phyloP scores from a whole-genome alignment of 2,888 invertebrate species.

The Lasioglossum zephyrum region DNA sequence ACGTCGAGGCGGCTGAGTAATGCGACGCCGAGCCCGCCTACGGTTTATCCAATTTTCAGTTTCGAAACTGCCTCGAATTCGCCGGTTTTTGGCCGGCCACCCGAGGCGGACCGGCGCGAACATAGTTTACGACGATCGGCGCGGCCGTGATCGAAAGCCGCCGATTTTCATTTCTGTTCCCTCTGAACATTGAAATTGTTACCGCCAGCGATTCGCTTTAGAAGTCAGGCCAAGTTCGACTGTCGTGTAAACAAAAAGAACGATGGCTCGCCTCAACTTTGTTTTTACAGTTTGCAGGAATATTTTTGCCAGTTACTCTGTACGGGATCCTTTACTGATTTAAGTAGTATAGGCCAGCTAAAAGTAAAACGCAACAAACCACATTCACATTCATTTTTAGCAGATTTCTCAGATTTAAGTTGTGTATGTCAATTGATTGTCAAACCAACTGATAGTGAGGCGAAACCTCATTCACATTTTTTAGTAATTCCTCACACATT shows the following conservation, averaged over 20 bases:
- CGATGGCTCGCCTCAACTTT: too few relatives aligned
- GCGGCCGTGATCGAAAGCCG: not conserved
- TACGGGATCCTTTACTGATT: not conserved
- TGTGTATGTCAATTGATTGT: too few relatives aligned
- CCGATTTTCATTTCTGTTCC: constrained; percentile 9
- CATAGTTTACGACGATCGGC: not conserved
- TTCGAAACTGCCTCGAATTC: constrained; percentile 20
- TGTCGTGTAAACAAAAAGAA: not conserved
- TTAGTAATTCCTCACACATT: too few relatives aligned
- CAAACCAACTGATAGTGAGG: too few relatives aligned
- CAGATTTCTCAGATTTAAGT: too few relatives aligned
- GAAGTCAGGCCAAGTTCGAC: not conserved
- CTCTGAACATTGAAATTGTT: not conserved
- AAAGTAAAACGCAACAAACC: not conserved
- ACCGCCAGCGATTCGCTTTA: not conserved
- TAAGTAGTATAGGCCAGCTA: not conserved
- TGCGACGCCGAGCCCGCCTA: constrained; percentile 28
- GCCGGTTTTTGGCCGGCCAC: not conserved
- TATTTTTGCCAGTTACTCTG: too few relatives aligned
- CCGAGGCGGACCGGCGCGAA: not conserved
- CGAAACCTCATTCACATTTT: too few relatives aligned
- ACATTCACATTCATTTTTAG: too few relatives aligned
- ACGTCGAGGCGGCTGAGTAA: constrained; percentile 35
- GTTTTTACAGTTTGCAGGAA: too few relatives aligned
- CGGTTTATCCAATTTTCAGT: constrained; percentile 38